These are phyloP conservation scores for Drosophila willistoni DNA, from an alignment of 1,140 invertebrate genomes.

Conservation along the genomic window DNA sequence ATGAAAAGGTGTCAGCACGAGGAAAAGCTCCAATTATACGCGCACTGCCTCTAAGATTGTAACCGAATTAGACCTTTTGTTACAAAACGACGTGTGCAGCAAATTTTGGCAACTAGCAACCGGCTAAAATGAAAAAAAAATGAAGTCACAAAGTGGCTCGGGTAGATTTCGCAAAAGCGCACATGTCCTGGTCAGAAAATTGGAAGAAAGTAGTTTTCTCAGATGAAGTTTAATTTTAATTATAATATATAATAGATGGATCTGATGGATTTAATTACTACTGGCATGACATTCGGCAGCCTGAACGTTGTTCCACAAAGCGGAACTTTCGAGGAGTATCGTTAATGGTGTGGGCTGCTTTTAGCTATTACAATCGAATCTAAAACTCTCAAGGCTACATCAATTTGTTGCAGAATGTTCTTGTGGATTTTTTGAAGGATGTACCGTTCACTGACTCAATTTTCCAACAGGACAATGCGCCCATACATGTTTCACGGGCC, in stretches of 20 bases:
- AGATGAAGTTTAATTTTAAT: conserved; percentile 7
- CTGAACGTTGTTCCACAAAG: background rate
- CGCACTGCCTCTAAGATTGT: background rate
- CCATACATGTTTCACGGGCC: background rate
- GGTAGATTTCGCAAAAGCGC: background rate
- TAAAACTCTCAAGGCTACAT: background rate
- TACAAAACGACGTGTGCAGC: background rate
- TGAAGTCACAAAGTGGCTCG: background rate
- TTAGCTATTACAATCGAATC: background rate
- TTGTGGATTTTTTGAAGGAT: no score
- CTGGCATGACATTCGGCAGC: background rate
- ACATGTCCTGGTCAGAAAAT: conserved; percentile 1
- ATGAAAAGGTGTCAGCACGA: background rate
- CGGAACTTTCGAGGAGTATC: background rate
- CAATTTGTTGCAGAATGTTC: background rate
- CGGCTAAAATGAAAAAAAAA: background rate
- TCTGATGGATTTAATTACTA: background rate
- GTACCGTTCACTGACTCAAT: no score
- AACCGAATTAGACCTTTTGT: background rate
- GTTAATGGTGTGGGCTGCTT: background rate
- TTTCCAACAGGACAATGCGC: background rate
- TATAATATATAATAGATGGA: no score
- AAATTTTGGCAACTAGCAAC: no score
- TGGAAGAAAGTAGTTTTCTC: background rate
- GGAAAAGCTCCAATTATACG: no score